Conservation (phyloP, 2,113 vertebrate species). For the Bambusicola thoracicus region DNA sequence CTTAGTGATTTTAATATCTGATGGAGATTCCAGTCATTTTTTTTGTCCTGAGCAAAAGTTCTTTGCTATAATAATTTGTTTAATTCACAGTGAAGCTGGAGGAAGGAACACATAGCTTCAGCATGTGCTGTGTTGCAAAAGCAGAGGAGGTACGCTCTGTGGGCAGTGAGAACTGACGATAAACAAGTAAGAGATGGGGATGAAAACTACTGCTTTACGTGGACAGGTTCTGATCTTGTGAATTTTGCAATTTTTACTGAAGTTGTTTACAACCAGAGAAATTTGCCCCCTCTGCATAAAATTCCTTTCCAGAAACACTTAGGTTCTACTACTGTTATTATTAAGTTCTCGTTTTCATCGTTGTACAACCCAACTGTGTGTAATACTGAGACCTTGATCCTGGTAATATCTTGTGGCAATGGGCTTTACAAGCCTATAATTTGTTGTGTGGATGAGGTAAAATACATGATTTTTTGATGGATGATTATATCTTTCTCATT, state of each 20-base stretch:
- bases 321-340: accelerated
- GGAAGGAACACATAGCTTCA: not conserved
- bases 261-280: not conserved
- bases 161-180: not conserved
- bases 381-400: not conserved
- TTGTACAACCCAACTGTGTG: not conserved
- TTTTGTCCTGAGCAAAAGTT: not conserved
- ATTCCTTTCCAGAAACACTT: not conserved
- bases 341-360: not conserved
- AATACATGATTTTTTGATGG: not conserved
- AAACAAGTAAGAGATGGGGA: not conserved
- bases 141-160: not conserved
- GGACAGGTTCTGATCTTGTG: not conserved
- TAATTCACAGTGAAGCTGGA: not conserved
- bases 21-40: not conserved
- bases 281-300: not conserved
- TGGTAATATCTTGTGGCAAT: not conserved
- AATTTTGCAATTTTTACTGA: not conserved
- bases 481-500: not conserved
- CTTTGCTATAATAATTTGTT: not conserved
- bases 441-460: not conserved
- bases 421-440: not conserved
- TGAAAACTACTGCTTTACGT: not conserved
- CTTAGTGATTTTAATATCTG: not conserved
- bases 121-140: not conserved